Conservation (phyloP, 2,888 invertebrate genomes). For the Stegana nigrithorax region DNA sequence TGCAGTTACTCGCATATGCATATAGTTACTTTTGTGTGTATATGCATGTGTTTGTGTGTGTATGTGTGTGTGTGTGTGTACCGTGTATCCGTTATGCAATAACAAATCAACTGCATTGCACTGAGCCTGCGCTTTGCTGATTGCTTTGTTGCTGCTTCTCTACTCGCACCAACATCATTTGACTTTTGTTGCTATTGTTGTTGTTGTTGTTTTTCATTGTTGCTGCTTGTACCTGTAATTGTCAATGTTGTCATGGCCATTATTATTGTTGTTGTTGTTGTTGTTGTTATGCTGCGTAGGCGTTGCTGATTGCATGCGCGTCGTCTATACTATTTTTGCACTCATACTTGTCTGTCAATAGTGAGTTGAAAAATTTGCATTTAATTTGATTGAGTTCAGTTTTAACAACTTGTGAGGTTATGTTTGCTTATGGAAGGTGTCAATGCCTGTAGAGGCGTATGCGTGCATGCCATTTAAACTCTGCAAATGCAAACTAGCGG, state of each 20-base stretch:
- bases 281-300: neutral
- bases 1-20: too few relatives aligned
- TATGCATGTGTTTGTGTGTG: too few relatives aligned
- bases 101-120: neutral
- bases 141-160: neutral
- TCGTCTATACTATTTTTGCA: conserved; percentile 22
- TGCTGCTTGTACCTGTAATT: conserved; percentile 18
- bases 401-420: conserved; percentile 18
- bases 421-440: neutral
- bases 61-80: too few relatives aligned
- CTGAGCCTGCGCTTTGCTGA: neutral
- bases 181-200: neutral
- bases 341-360: conserved; percentile 29
- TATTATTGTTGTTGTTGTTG: neutral
- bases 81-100: too few relatives aligned
- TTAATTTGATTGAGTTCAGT: conserved; percentile 49
- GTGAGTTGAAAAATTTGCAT: conserved; percentile 36
- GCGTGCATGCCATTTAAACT: too few relatives aligned
- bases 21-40: too few relatives aligned
- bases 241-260: neutral
- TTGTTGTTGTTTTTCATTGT: conserved; percentile 13
- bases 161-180: neutral
- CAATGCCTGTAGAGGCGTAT: too few relatives aligned
- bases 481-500: too few relatives aligned
- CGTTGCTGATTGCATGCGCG: conserved; percentile 32